Conservation (phyloP, 2,113 vertebrate genomes). For the Pluvianellus socialis region DNA sequence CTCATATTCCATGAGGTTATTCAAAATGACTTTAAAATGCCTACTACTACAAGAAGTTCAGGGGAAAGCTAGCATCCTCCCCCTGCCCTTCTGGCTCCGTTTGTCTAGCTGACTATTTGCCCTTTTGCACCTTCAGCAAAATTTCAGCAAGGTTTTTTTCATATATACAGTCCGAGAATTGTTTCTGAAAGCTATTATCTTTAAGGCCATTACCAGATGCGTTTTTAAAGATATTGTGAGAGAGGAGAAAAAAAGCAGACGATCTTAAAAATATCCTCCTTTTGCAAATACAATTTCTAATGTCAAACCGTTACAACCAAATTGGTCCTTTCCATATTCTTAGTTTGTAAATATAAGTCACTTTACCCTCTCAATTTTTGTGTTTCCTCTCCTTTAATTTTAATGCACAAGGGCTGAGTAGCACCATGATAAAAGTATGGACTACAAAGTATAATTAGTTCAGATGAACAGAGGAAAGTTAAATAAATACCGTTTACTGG, state of each 20-base stretch:
- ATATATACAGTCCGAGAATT: not conserved
- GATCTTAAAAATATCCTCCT: not conserved
- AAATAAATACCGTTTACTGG: not conserved
- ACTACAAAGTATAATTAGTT: not conserved
- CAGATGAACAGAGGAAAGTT: not conserved
- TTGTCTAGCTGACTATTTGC: conserved; percentile 19
- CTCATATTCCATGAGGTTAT: conserved; percentile 28
- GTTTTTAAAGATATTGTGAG: conserved; percentile 4
- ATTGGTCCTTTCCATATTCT: not conserved
- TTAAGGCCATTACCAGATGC: not conserved
- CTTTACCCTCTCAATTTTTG: not conserved
- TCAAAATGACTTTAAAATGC: conserved; percentile 50
- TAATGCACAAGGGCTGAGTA: not conserved
- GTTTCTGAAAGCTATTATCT: conserved; percentile 13
- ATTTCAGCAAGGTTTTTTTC: conserved; percentile 26
- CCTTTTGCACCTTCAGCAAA: conserved; percentile 21
- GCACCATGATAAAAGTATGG: not conserved
- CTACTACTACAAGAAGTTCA: conserved; percentile 21
- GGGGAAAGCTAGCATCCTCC: not conserved
- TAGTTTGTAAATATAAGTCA: not conserved
- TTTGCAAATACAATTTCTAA: not conserved
- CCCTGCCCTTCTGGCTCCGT: conserved; percentile 19
- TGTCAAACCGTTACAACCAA: not conserved
- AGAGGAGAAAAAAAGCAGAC: not conserved
- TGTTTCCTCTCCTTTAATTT: not conserved